phyloP scores from a whole-genome alignment of 2,113 vertebrate genomes.

The Ranitomeya variabilis region DNA sequence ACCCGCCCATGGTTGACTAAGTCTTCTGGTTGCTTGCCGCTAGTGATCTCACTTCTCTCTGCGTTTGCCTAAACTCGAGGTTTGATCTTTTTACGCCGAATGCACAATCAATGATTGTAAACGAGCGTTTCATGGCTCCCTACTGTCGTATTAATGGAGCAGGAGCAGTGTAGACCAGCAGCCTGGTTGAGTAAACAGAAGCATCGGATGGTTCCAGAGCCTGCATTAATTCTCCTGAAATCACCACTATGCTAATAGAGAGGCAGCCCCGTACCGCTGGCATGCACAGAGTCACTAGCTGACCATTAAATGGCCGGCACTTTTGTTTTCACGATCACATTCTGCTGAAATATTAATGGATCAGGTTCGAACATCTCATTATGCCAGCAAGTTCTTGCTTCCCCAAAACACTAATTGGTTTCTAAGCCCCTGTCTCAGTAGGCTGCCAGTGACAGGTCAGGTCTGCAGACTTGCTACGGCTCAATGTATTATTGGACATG shows the following conservation, averaged over 20 bases:
- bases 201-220: background rate
- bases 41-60: background rate
- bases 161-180: background rate
- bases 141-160: slow-evolving; percentile 34
- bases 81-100: background rate
- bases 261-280: slow-evolving; percentile 15
- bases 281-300: slow-evolving; percentile 6
- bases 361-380: slow-evolving; percentile 31
- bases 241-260: slow-evolving; percentile 34
- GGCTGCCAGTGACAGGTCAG: slow-evolving; percentile 18
- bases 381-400: background rate
- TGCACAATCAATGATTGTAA: slow-evolving; percentile 37
- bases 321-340: slow-evolving; percentile 25
- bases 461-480: background rate
- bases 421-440: background rate
- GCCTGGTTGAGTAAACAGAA: slow-evolving; percentile 28
- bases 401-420: slow-evolving; percentile 48
- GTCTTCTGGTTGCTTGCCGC: background rate
- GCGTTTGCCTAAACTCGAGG: background rate
- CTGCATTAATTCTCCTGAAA: slow-evolving; percentile 30
- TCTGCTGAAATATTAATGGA: slow-evolving; percentile 47
- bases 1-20: background rate
- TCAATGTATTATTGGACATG: background rate
- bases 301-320: slow-evolving; percentile 21
- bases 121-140: slow-evolving; percentile 27